Percentiles rank a stretch among this genome's conserved stretches.
phyloP scores from a whole-genome alignment of 2,113 vertebrate species.

The Chloropsis cyanopogon region DNA sequence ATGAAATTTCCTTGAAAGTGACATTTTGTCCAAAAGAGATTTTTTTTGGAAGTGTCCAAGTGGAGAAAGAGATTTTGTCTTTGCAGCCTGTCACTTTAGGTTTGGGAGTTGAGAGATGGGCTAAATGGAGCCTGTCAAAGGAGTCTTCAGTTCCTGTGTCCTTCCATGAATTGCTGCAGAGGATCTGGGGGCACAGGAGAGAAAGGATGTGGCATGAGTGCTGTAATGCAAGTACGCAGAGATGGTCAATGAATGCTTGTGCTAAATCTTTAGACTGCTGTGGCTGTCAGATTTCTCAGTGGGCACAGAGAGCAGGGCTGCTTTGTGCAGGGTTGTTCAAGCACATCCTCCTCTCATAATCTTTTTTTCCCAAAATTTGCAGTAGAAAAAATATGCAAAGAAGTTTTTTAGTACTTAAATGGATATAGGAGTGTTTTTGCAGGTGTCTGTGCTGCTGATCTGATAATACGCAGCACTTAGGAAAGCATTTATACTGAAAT shows the following conservation, averaged over 20 bases:
- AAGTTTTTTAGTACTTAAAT: neutral
- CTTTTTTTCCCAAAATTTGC: neutral
- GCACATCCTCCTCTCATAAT: neutral
- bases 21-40: neutral
- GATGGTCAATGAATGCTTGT: neutral
- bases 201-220: neutral
- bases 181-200: neutral
- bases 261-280: neutral
- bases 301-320: neutral
- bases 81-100: neutral
- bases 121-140: neutral
- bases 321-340: neutral
- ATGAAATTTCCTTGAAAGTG: neutral
- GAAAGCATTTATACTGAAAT: neutral
- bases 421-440: neutral
- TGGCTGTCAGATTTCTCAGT: neutral
- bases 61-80: neutral
- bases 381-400: neutral
- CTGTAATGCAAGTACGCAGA: neutral
- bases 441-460: neutral
- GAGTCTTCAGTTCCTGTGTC: neutral
- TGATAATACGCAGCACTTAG: neutral
- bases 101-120: neutral
- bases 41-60: neutral
- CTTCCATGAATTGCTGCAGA: neutral